Evolutionary conservation across 2,113 vertebrate species (phyloP).

Genomic region (Grammomys surdaster): DNA sequence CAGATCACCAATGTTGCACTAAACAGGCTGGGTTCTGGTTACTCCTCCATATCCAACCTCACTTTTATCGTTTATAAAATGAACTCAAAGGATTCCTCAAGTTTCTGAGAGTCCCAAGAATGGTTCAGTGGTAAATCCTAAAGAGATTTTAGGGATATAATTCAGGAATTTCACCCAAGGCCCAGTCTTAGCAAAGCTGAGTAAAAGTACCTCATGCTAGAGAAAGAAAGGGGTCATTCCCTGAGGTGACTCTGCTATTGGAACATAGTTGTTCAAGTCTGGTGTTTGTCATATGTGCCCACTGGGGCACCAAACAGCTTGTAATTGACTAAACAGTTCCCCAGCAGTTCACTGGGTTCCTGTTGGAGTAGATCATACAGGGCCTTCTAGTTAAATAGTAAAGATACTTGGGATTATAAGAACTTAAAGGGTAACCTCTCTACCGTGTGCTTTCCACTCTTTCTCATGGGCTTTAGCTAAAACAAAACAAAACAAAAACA

Average conservation of each 20-base stretch:
- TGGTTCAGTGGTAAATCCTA: neutral
- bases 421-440: neutral
- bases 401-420: neutral
- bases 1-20: accelerated
- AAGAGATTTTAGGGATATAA: neutral
- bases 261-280: neutral
- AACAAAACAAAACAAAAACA: neutral
- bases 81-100: neutral
- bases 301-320: neutral
- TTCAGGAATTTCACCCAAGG: neutral
- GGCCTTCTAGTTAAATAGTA: neutral
- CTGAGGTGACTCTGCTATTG: accelerated
- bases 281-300: neutral
- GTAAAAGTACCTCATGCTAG: neutral
- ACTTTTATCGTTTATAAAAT: neutral
- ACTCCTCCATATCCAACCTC: neutral
- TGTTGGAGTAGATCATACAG: neutral
- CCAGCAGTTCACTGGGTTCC: neutral
- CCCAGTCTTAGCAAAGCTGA: neutral
- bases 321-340: neutral
- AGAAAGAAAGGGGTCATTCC: neutral
- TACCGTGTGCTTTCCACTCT: neutral
- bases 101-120: neutral
- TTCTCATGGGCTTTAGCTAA: neutral
- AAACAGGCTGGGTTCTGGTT: accelerated